Evolutionary conservation across 1,140 invertebrate species (phyloP).

Genomic region (Planococcus citri): DNA sequence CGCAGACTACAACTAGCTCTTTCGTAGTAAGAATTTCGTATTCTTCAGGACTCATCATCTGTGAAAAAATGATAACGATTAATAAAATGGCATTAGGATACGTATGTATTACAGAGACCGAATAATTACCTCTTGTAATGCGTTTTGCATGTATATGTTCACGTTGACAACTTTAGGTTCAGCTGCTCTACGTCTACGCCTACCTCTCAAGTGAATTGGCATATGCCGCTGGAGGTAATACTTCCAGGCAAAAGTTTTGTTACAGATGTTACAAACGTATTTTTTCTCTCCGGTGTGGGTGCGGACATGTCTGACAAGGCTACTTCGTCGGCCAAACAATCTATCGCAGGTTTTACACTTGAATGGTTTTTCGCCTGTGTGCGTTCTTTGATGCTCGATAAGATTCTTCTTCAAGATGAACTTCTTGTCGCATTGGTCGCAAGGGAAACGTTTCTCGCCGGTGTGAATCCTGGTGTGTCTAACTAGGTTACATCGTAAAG

Average conservation of each 20-base stretch:
- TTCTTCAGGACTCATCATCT: no score
- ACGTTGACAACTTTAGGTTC: neutral
- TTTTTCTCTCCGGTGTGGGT: slow-evolving; percentile 60
- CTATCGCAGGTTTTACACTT: slow-evolving; percentile 34
- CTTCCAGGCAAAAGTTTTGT: slow-evolving; percentile 21
- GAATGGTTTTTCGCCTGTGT: slow-evolving; percentile 58
- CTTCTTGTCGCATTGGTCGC: slow-evolving; percentile 59
- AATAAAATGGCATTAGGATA: no score
- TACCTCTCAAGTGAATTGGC: neutral
- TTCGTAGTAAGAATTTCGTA: no score
- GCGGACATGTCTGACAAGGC: slow-evolving; percentile 64
- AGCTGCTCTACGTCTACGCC: no score
- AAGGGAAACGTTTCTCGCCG: slow-evolving; percentile 20
- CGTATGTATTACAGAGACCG: no score
- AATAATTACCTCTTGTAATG: no score
- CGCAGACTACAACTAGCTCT: no score
- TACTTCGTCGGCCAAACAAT: slow-evolving; percentile 33
- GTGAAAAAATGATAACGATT: no score
- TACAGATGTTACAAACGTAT: slow-evolving; percentile 30
- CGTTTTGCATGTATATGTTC: no score
- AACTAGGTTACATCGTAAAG: slow-evolving; percentile 36
- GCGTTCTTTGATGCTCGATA: slow-evolving; percentile 71
- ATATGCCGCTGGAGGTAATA: slow-evolving; percentile 11
- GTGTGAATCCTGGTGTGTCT: slow-evolving; percentile 22
- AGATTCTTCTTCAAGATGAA: slow-evolving; percentile 86